Percentiles rank a stretch among this genome's conserved stretches.
phyloP scores from a whole-genome alignment of 2,113 vertebrate species.

The Anoura caudifer region DNA sequence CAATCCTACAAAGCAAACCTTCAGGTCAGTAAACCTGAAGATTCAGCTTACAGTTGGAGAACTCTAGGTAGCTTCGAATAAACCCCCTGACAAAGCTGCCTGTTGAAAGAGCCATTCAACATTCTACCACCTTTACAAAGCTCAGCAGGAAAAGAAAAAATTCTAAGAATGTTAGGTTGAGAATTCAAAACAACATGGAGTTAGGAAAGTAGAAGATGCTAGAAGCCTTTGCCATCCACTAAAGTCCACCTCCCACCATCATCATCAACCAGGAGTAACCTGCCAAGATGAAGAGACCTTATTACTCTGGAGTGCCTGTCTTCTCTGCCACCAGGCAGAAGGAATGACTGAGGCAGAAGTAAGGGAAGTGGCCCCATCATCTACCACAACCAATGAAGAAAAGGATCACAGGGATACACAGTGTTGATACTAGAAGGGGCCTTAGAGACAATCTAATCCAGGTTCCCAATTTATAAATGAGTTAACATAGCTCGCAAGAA shows the following conservation, averaged over 20 bases:
- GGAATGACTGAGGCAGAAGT: neutral
- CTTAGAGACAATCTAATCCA: neutral
- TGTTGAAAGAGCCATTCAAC: conserved; percentile 17
- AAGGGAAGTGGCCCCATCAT: neutral
- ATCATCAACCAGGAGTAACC: neutral
- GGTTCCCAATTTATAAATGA: neutral
- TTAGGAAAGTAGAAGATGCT: neutral
- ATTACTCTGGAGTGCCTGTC: neutral
- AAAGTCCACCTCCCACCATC: neutral
- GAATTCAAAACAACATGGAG: neutral
- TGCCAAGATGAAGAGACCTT: neutral
- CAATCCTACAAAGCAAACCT: neutral
- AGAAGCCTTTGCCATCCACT: conserved; percentile 9
- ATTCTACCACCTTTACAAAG: conserved; percentile 27
- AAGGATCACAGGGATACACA: neutral
- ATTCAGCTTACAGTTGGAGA: neutral
- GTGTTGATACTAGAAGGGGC: neutral
- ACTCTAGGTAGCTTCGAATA: conserved; percentile 30
- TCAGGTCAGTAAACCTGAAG: conserved; percentile 22
- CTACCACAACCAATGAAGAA: neutral
- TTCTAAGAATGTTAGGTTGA: conserved; percentile 11
- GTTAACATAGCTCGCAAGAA: neutral
- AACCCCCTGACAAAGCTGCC: conserved; percentile 40
- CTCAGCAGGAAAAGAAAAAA: conserved; percentile 59
- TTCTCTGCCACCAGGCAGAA: neutral